phyloP scores from a whole-genome alignment of 2,113 vertebrate species.

The Pedionomus torquatus region DNA sequence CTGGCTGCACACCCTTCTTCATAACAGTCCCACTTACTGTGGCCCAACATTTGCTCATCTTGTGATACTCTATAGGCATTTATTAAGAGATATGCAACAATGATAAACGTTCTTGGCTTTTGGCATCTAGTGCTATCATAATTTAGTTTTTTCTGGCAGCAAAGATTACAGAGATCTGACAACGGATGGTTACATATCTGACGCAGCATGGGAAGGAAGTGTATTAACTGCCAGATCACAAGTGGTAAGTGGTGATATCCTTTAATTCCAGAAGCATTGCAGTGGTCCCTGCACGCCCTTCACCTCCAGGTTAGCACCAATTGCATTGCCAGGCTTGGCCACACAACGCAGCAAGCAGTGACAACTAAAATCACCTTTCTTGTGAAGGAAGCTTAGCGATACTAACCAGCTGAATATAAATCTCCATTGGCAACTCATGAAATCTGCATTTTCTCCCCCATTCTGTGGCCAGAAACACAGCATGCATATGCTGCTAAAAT shows the following conservation, averaged over 20 bases:
- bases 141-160: background rate
- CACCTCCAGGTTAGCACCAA: background rate
- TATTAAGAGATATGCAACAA: background rate
- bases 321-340: background rate
- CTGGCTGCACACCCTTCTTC: background rate
- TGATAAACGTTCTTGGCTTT: background rate
- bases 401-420: background rate
- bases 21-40: background rate
- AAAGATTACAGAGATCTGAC: background rate
- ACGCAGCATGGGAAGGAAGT: background rate
- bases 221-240: background rate
- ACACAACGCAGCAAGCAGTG: accelerated
- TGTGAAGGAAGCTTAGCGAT: background rate
- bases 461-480: background rate
- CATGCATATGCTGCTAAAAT: accelerated
- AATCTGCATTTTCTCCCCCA: background rate
- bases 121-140: accelerated
- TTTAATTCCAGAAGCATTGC: background rate
- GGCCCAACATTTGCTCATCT: background rate
- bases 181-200: background rate
- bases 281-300: accelerated
- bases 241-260: background rate
- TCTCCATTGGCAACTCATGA: background rate
- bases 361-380: background rate
- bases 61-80: background rate